Evolutionary conservation across 2,888 invertebrate genomes (phyloP).

Genomic region (Erpobdella octoculata): DNA sequence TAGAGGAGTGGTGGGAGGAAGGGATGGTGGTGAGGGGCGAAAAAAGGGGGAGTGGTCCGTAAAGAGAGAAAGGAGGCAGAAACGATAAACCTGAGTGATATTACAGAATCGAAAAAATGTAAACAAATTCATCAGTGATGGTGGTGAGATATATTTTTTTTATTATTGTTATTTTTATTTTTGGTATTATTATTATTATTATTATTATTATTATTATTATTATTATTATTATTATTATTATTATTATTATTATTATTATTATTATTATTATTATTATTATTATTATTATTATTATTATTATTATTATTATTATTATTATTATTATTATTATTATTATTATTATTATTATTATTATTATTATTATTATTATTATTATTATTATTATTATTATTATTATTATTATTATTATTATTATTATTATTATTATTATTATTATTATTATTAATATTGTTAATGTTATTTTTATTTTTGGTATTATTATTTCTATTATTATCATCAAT

Average conservation of each 20-base stretch:
- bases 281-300: background rate
- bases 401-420: background rate
- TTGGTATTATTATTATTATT: background rate
- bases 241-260: background rate
- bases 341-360: conserved; percentile 4
- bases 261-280: background rate
- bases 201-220: conserved; percentile 13
- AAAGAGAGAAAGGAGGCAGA: background rate
- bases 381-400: background rate
- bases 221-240: background rate
- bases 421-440: background rate
- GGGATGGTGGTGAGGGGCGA: background rate
- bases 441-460: background rate
- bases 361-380: background rate
- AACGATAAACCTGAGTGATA: no score
- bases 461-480: background rate
- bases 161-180: no score
- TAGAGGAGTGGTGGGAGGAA: background rate
- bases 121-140: no score
- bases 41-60: background rate
- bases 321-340: background rate
- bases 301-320: background rate
- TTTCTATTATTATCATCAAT: background rate
- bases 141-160: no score
- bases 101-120: no score